These are phyloP conservation scores for Xylocampa areola DNA, from an alignment of 2,888 invertebrate species.

Conservation along the genomic window DNA sequence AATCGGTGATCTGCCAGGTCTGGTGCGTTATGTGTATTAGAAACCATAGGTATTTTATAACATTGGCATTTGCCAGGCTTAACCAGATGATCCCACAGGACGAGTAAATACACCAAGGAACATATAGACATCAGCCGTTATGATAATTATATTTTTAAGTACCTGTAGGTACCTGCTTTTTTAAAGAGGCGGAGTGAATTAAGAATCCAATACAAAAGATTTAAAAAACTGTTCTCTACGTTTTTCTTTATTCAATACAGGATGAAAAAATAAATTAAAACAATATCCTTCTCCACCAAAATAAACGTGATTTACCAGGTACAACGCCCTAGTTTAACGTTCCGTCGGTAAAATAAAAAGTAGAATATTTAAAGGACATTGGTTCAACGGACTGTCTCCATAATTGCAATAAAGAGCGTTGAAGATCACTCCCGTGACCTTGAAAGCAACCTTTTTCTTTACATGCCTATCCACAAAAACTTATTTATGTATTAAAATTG, in stretches of 20 bases:
- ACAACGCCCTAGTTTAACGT: conserved; percentile 52
- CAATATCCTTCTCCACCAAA: conserved; percentile 37
- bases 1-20: too few relatives aligned
- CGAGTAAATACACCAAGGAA: too few relatives aligned
- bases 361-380: conserved; percentile 55
- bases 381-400: conserved; percentile 68
- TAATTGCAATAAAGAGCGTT: conserved; percentile 64
- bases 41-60: too few relatives aligned
- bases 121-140: too few relatives aligned
- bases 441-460: conserved; percentile 54
- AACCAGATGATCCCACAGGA: too few relatives aligned
- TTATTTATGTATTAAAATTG: conserved; percentile 46
- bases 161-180: too few relatives aligned
- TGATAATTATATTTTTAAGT: too few relatives aligned
- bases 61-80: too few relatives aligned
- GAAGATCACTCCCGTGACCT: conserved; percentile 70
- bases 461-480: conserved; percentile 46
- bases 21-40: too few relatives aligned
- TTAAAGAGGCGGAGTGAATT: background rate
- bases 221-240: background rate
- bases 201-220: background rate
- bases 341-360: conserved; percentile 52
- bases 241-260: background rate
- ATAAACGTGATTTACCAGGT: conserved; percentile 49
- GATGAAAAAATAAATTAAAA: conserved; percentile 17